Conservation (phyloP, 1,140 invertebrate genomes). For the Thrips palmi region DNA sequence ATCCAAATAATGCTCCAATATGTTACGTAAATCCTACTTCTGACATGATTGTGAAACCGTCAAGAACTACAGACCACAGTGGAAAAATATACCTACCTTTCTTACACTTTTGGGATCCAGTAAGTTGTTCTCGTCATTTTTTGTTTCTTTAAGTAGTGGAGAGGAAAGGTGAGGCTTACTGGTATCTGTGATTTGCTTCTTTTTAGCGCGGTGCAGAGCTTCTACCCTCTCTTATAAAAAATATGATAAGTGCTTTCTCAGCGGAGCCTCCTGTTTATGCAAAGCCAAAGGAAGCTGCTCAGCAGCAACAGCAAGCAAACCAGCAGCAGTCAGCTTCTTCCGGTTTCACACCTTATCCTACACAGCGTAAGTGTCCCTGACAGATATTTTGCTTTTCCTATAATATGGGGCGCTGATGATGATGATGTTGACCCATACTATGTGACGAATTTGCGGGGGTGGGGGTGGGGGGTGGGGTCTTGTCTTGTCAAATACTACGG, state of each 20-base stretch:
- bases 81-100: slow-evolving; percentile 95
- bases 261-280: slow-evolving; percentile 89
- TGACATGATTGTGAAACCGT: slow-evolving; percentile 91
- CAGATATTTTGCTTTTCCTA: background rate
- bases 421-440: no score
- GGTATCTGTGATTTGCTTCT: slow-evolving; percentile 10
- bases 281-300: slow-evolving; percentile 37
- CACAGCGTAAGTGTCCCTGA: slow-evolving; percentile 27
- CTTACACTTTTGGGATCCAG: slow-evolving; percentile 84
- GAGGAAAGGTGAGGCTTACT: background rate
- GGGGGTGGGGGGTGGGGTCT: no score
- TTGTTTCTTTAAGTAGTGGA: background rate
- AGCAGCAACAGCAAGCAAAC: slow-evolving; percentile 7
- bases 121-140: slow-evolving; percentile 26
- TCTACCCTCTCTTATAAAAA: slow-evolving; percentile 69
- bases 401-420: no score
- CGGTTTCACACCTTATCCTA: slow-evolving; percentile 37
- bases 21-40: slow-evolving; percentile 91
- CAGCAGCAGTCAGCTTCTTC: slow-evolving; percentile 16
- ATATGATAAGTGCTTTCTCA: slow-evolving; percentile 85
- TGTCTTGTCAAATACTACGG: no score
- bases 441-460: no score
- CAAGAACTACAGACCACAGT: slow-evolving; percentile 83
- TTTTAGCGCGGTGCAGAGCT: slow-evolving; percentile 59
- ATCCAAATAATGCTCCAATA: slow-evolving; percentile 93